Conservation (phyloP, 2,888 invertebrate species). For the Troilus luridus region DNA sequence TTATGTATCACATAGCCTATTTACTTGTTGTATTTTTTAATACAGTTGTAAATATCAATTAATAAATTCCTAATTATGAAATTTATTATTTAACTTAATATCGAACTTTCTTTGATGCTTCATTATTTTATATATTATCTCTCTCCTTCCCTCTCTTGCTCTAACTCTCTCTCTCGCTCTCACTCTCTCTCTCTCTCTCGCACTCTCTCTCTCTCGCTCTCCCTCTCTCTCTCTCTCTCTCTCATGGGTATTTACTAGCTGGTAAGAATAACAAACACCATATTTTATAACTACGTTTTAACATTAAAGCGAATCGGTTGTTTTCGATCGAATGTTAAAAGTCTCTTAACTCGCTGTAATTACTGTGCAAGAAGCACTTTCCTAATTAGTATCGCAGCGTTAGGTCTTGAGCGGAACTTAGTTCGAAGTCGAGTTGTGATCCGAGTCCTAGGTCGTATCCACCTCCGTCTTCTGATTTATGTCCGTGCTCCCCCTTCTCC, state of each 20-base stretch:
- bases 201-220: too few relatives aligned
- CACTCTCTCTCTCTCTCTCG: too few relatives aligned
- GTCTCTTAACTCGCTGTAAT: slow-evolving; percentile 20
- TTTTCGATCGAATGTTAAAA: background rate
- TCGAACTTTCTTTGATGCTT: too few relatives aligned
- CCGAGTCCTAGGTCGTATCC: slow-evolving; percentile 14
- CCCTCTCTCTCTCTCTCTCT: too few relatives aligned
- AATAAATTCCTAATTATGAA: too few relatives aligned
- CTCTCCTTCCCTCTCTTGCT: too few relatives aligned
- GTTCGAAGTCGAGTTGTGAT: slow-evolving; percentile 34
- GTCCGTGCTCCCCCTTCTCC: background rate
- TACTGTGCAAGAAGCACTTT: slow-evolving; percentile 41
- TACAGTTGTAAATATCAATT: too few relatives aligned
- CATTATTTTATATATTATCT: too few relatives aligned
- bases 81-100: too few relatives aligned
- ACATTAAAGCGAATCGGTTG: background rate
- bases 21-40: too few relatives aligned
- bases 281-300: background rate
- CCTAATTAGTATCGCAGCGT: slow-evolving; percentile 21
- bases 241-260: background rate
- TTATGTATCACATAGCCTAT: too few relatives aligned
- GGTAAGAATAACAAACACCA: background rate
- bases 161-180: too few relatives aligned
- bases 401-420: slow-evolving; percentile 25
- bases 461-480: slow-evolving; percentile 32